Evolutionary conservation across 2,888 invertebrate species (phyloP).

Genomic region (Schizotus pectinicornis): DNA sequence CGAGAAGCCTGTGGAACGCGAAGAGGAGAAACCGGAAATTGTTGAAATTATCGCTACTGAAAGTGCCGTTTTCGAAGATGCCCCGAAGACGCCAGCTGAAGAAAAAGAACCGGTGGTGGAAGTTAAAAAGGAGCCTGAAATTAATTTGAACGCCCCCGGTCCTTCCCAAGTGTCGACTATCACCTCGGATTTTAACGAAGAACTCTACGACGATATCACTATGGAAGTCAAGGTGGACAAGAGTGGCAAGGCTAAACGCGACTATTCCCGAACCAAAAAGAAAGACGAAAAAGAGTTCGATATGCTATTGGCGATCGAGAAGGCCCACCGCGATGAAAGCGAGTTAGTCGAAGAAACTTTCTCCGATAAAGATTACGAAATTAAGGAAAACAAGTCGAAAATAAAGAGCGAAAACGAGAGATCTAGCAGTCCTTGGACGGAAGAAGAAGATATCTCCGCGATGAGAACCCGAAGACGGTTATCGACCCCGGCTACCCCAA

Average conservation of each 20-base stretch:
- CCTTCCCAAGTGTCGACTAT: conserved; percentile 32
- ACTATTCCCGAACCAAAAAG: conserved; percentile 64
- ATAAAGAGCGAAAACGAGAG: conserved; percentile 59
- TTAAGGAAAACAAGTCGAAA: conserved; percentile 49
- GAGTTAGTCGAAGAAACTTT: conserved; percentile 46
- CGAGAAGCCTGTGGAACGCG: conserved; percentile 31
- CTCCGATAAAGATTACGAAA: conserved; percentile 46
- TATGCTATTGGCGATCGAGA: conserved; percentile 54
- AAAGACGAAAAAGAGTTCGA: conserved; percentile 60
- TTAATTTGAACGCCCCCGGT: conserved; percentile 40
- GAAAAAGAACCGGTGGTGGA: background rate
- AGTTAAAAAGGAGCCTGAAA: conserved; percentile 30
- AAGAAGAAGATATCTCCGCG: conserved; percentile 58
- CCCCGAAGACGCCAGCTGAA: conserved; percentile 7
- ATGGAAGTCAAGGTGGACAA: conserved; percentile 70
- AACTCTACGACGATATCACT: conserved; percentile 63
- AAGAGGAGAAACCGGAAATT: conserved; percentile 28
- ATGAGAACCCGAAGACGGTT: conserved; percentile 48
- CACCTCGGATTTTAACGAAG: conserved; percentile 47
- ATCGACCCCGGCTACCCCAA: conserved; percentile 61
- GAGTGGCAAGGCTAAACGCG: conserved; percentile 66
- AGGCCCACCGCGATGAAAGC: conserved; percentile 51
- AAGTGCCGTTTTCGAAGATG: conserved; percentile 20
- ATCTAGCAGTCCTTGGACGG: conserved; percentile 64
- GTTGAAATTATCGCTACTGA: conserved; percentile 27